Evolutionary conservation across 2,888 invertebrate species (phyloP).

Genomic region (Diabrotica balteata): DNA sequence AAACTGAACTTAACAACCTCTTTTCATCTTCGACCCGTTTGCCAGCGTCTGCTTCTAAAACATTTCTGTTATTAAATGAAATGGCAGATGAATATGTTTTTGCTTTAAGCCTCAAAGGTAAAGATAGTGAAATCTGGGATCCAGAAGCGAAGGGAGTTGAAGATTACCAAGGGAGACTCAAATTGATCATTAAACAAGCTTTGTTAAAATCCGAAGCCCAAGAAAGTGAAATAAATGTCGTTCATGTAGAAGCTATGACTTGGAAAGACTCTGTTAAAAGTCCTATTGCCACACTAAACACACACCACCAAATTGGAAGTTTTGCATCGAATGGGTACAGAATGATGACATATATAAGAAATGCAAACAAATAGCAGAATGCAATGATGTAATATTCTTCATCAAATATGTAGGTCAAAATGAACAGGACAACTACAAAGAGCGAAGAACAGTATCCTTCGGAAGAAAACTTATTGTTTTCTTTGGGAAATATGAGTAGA

Average conservation of each 20-base stretch:
- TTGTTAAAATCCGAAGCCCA: slow-evolving; percentile 82
- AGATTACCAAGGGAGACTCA: slow-evolving; percentile 77
- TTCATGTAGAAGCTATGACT: slow-evolving; percentile 74
- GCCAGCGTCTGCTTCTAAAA: slow-evolving; percentile 57
- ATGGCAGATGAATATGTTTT: slow-evolving; percentile 91
- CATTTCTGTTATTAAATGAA: slow-evolving; percentile 63
- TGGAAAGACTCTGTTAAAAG: slow-evolving; percentile 81
- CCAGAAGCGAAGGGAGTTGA: slow-evolving; percentile 77
- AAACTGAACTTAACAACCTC: slow-evolving; percentile 35
- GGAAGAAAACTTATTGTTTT: no score
- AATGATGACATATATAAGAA: no score
- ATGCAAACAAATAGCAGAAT: no score
- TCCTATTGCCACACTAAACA: slow-evolving; percentile 80
- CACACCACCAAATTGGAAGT: no score
- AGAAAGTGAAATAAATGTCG: slow-evolving; percentile 61
- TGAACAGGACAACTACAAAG: no score
- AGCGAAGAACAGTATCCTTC: no score
- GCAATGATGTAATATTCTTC: no score
- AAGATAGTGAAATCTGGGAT: slow-evolving; percentile 82
- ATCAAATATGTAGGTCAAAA: no score
- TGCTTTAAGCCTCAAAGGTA: slow-evolving; percentile 79
- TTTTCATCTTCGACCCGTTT: slow-evolving; percentile 48
- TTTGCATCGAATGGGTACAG: no score
- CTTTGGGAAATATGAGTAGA: no score
- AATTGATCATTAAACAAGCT: slow-evolving; percentile 82